A percentile compares a stretch with the other conserved stretches of the same genome.
Conservation (phyloP, 2,113 vertebrate species). For the Protobothrops mucrosquamatus region DNA sequence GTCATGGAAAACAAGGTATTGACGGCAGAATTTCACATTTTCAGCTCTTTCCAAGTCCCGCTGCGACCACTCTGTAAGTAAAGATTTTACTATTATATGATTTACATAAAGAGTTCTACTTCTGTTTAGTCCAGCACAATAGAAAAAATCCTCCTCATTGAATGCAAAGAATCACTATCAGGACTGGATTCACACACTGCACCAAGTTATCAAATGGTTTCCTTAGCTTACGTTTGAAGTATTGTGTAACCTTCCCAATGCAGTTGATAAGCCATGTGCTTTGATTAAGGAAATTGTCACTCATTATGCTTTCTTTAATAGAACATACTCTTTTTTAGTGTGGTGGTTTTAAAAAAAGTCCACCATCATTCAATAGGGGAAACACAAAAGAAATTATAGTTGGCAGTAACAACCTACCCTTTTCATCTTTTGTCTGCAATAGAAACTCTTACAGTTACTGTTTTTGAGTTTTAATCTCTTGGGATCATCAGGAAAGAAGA, state of each 20-base stretch:
- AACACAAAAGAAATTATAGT: not conserved
- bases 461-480: not conserved
- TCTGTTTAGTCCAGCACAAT: not conserved
- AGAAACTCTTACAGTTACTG: not conserved
- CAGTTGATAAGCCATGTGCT: not conserved
- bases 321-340: not conserved
- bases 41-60: slow-evolving; percentile 90
- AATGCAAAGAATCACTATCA: not conserved
- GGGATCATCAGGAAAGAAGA: not conserved
- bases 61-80: slow-evolving; percentile 86
- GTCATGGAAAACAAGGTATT: slow-evolving; percentile 94
- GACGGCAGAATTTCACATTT: slow-evolving; percentile 88
- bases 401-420: not conserved
- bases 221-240: not conserved
- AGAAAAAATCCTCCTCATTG: not conserved
- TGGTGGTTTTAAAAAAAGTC: not conserved
- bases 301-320: not conserved
- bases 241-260: not conserved
- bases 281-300: not conserved
- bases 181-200: not conserved
- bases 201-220: not conserved
- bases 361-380: not conserved
- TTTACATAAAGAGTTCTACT: not conserved
- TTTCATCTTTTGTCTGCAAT: not conserved
- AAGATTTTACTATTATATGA: not conserved